Conservation (phyloP, 2,888 invertebrate genomes). For the Zaprionus lineosus region DNA sequence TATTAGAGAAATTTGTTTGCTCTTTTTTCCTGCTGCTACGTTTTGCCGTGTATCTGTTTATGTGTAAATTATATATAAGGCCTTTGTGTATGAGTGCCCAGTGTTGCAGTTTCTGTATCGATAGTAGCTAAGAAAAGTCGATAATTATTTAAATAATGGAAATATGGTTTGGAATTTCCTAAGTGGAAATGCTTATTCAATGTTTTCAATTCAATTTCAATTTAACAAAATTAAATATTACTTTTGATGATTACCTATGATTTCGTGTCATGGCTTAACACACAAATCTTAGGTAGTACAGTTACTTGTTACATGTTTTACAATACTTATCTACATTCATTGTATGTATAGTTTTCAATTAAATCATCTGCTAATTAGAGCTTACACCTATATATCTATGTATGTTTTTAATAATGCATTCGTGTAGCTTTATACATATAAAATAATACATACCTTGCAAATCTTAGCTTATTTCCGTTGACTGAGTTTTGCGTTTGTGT, state of each 20-base stretch:
- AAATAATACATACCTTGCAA: conserved; percentile 19
- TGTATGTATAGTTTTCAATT: conserved; percentile 8
- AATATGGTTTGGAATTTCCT: conserved; percentile 28
- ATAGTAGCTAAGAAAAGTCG: conserved; percentile 24
- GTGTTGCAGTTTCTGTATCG: conserved; percentile 42
- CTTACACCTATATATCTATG: conserved; percentile 2
- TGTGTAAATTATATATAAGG: not conserved
- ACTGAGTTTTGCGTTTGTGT: conserved; percentile 61
- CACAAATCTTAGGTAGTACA: conserved; percentile 28
- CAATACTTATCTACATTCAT: conserved; percentile 4
- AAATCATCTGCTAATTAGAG: too few species aligned
- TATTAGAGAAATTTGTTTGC: conserved; percentile 43
- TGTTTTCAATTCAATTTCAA: too few species aligned
- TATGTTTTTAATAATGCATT: conserved; percentile 12
- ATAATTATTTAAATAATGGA: conserved; percentile 50
- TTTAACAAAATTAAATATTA: too few species aligned
- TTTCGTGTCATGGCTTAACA: conserved; percentile 55
- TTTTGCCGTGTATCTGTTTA: conserved; percentile 13
- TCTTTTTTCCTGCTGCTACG: conserved; percentile 38
- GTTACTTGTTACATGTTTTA: conserved; percentile 12
- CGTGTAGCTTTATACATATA: not conserved
- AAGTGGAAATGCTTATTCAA: not conserved
- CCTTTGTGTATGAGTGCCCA: conserved; percentile 15
- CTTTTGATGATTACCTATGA: conserved; percentile 8
- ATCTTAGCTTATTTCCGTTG: conserved; percentile 68